phyloP scores from a whole-genome alignment of 35 echinoderm and acorn worm genomes.

The Eucidaris tribuloides region DNA sequence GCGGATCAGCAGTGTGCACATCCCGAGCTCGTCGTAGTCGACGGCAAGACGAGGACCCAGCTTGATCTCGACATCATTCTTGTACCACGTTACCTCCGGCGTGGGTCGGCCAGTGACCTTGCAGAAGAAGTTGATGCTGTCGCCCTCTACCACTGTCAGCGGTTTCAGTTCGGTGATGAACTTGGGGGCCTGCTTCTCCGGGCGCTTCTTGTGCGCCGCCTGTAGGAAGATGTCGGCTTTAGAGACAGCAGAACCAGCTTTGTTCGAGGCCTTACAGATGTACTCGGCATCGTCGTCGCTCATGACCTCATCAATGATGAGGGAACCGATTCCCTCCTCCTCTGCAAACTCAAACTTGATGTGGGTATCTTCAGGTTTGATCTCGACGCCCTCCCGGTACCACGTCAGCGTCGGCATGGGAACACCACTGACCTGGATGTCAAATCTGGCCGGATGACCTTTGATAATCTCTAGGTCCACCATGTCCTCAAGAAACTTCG shows the following conservation, averaged over 20 bases:
- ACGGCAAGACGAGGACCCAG: conserved; percentile 57
- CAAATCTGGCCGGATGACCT: conserved; percentile 85
- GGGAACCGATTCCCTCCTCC: conserved; percentile 78
- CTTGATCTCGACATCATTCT: conserved; percentile 66
- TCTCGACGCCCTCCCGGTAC: conserved; percentile 77
- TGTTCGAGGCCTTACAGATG: conserved; percentile 91
- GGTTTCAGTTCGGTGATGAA: conserved; percentile 68
- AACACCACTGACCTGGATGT: conserved; percentile 87
- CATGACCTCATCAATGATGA: conserved; percentile 76
- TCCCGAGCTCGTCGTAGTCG: conserved; percentile 72
- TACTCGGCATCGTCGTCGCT: conserved; percentile 95
- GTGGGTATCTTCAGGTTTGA: conserved; percentile 67
- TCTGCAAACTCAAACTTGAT: conserved; percentile 75
- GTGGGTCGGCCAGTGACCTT: conserved; percentile 68
- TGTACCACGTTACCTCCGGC: conserved; percentile 94
- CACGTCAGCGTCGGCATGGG: conserved; percentile 76
- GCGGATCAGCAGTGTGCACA: conserved; percentile 80
- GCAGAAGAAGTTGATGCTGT: conserved; percentile 77
- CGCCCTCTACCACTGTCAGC: conserved; percentile 57
- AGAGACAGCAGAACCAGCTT: conserved; percentile 78
- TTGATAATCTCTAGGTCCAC: conserved; percentile 94
- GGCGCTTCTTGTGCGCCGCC: conserved; percentile 64
- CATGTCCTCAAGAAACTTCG: conserved; percentile 95
- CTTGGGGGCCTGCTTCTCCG: conserved; percentile 52
- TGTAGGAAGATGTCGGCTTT: conserved; percentile 87